phyloP scores from a whole-genome alignment of 2,113 vertebrate genomes.

The Xerus inauris region DNA sequence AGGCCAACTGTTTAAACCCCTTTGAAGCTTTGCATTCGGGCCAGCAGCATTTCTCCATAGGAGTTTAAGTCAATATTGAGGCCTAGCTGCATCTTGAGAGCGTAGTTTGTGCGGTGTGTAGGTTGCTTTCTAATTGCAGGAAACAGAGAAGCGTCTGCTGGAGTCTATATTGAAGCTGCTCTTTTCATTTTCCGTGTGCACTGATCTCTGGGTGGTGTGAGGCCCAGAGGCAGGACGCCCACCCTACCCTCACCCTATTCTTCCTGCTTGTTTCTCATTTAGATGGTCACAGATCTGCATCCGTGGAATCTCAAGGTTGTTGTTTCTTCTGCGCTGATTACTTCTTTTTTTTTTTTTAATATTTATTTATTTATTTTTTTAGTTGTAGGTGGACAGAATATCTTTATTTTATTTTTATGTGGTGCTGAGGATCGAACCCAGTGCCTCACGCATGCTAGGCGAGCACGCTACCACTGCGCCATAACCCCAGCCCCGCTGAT shows the following conservation, averaged over 20 bases:
- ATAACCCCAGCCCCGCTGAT: no score
- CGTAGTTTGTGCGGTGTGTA: accelerated
- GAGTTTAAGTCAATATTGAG: accelerated
- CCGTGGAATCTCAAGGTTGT: not conserved
- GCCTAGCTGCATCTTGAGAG: not conserved
- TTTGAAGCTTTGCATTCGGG: not conserved
- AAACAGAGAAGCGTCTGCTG: not conserved
- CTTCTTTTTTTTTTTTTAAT: no score
- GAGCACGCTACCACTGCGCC: no score
- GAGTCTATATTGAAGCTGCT: accelerated
- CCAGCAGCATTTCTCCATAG: accelerated
- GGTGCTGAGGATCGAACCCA: no score
- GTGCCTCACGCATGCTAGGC: no score
- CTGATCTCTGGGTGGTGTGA: accelerated
- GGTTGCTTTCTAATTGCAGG: not conserved
- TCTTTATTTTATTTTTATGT: no score
- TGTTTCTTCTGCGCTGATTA: not conserved
- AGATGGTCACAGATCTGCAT: not conserved
- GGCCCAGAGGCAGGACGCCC: not conserved
- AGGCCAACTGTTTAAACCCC: accelerated
- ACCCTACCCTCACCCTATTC: accelerated
- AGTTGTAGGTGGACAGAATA: no score
- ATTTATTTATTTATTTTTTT: no score
- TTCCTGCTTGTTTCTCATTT: accelerated
- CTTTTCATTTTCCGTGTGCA: not conserved